A percentile compares a stretch with the other conserved stretches of the same genome.
phyloP scores from a whole-genome alignment of 1,140 invertebrate genomes.

The Ceratina japonica region DNA sequence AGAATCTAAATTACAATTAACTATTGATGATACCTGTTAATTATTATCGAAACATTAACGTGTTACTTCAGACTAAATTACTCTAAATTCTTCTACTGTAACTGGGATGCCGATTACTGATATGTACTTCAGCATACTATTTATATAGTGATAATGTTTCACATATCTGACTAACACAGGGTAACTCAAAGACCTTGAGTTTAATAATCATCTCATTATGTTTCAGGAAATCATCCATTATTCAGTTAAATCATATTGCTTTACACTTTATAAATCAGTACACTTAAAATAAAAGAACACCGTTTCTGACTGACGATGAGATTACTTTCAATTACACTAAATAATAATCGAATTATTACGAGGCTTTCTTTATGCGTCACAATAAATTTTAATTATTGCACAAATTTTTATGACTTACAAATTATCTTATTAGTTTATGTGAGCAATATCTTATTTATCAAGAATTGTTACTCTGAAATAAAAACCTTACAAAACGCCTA shows the following conservation, averaged over 20 bases:
- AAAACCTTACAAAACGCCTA: background rate
- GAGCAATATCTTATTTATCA: background rate
- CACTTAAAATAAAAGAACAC: background rate
- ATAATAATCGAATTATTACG: conserved; percentile 1
- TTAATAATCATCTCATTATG: conserved; percentile 15
- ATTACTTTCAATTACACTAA: background rate
- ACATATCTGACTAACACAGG: background rate
- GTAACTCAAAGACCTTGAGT: background rate
- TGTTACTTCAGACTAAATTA: background rate
- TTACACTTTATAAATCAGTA: background rate
- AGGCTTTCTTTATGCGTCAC: background rate
- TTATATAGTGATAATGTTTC: conserved; percentile 32
- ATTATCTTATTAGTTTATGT: no score
- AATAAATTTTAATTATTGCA: background rate
- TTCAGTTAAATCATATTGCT: background rate
- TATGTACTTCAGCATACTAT: background rate
- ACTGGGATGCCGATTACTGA: background rate
- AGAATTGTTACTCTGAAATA: background rate
- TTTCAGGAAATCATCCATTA: conserved; percentile 11
- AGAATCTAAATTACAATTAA: background rate
- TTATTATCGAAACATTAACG: background rate
- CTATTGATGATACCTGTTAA: background rate
- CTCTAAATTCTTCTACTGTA: background rate
- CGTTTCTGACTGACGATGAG: background rate
- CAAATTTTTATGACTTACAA: background rate